Base-by-base conservation (phyloP, 2,888 invertebrate genomes). In the Endomychus coccineus region DNA sequence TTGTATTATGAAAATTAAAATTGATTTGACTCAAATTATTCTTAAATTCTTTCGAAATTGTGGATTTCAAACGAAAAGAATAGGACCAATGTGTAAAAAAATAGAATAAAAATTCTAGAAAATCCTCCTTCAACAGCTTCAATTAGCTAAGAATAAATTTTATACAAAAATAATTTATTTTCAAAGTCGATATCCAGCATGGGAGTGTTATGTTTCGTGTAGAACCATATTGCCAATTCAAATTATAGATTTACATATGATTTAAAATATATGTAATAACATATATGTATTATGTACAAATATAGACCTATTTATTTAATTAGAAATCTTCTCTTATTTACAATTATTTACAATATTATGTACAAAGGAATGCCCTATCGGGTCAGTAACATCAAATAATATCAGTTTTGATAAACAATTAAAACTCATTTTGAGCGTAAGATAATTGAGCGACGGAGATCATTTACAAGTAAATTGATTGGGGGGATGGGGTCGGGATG, bases 321-420 rank as follows among this genome's bases (percentile, higher is more conserved):
- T 62, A 64, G 55, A 61, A 62, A 56, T 56, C 57, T 54, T 51
- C 62, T 62, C 61, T 62, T 62, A 62, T 63, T 45, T 65, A 64
- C 64, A 66, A 36, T 61, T 54, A 56, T 49, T 47, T 56, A 54
- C 52, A 55, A 51, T 39, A 48, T 43, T 58, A 59, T 59, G 39
- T 61, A 61, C 59, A 61, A 46, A 59, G 60, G 61, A 63, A 62
- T 61, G 58, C 61, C 63, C 61, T 25, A 23, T 11, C 47, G 59
- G 59, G 55, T 54, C 52, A 53, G 51, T 57, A 57, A 57, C 55
- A 56, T 49, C 50, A 54, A 54, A 51, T 50, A 48, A 50, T 48
- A 49, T 48, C 49, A 50, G 45, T n/a, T n/a, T n/a, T n/a, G n/a
- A n/a, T n/a, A 39, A 45, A 37, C 30, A 41, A 43, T 51, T 43